Conservation (phyloP, 2,888 invertebrate species). For the Drosophila suboccidentalis region DNA sequence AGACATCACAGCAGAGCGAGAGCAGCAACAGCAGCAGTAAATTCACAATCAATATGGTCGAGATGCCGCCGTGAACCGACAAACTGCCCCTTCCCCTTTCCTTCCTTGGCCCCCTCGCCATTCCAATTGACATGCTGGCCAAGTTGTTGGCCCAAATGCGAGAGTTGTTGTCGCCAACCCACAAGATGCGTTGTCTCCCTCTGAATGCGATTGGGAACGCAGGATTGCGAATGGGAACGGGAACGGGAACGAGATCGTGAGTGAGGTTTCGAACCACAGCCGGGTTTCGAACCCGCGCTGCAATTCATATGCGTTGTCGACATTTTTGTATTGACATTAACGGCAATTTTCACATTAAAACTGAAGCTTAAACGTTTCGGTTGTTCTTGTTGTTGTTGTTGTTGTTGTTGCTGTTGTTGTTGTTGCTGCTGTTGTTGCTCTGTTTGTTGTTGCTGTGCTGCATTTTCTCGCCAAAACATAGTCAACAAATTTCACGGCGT, state of each 20-base stretch:
- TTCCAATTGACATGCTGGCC: slow-evolving; percentile 2
- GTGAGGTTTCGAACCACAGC: background rate
- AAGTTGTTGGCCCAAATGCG: slow-evolving; percentile 49
- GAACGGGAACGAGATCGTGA: slow-evolving; percentile 3
- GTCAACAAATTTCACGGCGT: slow-evolving; percentile 37
- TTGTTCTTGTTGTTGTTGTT: slow-evolving; percentile 17
- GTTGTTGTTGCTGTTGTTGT: slow-evolving; percentile 17
- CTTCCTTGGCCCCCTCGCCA: background rate
- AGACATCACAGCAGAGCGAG: slow-evolving; percentile 73
- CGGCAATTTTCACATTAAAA: slow-evolving; percentile 73
- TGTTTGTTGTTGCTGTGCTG: slow-evolving; percentile 32
- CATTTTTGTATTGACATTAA: slow-evolving; percentile 76
- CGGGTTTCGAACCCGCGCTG: background rate
- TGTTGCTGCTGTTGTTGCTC: slow-evolving; percentile 14
- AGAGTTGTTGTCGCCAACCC: slow-evolving; percentile 48
- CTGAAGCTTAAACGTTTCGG: slow-evolving; percentile 65
- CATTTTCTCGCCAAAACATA: slow-evolving; percentile 72
- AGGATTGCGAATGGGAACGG: background rate
- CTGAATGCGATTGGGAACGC: background rate
- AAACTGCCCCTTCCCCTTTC: no score
- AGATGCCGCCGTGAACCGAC: slow-evolving; percentile 49
- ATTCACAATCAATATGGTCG: slow-evolving; percentile 69
- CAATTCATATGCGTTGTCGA: slow-evolving; percentile 41
- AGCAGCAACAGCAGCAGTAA: slow-evolving; percentile 65
- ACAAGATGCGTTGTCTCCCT: slow-evolving; percentile 9